Evolutionary conservation across 2,797 vertebrate species (phyloP), one percentile per base, ranked within the genome.

Genomic region (Smutsia gigantea): DNA sequence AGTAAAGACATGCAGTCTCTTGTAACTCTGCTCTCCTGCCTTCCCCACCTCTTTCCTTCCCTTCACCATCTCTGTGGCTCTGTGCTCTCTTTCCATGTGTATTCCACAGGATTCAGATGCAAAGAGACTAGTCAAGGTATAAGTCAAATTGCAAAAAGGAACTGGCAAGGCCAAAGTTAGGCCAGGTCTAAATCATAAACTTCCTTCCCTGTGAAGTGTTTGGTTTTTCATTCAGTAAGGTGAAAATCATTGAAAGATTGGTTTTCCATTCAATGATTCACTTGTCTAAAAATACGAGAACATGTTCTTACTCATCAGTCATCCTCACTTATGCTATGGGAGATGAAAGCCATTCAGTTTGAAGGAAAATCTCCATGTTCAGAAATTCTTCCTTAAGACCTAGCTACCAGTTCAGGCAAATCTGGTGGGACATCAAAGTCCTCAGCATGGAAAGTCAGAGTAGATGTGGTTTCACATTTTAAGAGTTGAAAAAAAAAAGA

Each of bases 391-490:
- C 18, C 66, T 92, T 94, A 92, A 97, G 84, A 90, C 92, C 34
- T 66, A 78, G 34, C 49, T 94, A 74, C 79, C 61, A 90, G 63
- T 71, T 93, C 90, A 93, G 78, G 53, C 72, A 86, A 93, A 95
- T 85, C 64, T 81, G 15, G 39, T 94, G 34, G 71, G 29, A 90
- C 84, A 94, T 94, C 81, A 94, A 90, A 97, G 89, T 93, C 55
- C 81, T 95, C 87, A 81, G 93, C 42, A 37, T 79, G 46, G 89
- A 85, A 96, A 96, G 71, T 90, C 83, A 95, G 91, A 96, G 77
- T 39, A 94, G 86, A 95, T 89, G 51, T 23, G 66, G 71, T 75
- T 97, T 95, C 83, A 93, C 87, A 96, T 96, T 92, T 34, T 90
- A 92, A 93, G 87, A 90, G n/a, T 42, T 78, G 61, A 13, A 13